These are phyloP conservation scores for Hiodon alosoides DNA, from an alignment of 2,113 vertebrate species.

Conservation along the genomic window DNA sequence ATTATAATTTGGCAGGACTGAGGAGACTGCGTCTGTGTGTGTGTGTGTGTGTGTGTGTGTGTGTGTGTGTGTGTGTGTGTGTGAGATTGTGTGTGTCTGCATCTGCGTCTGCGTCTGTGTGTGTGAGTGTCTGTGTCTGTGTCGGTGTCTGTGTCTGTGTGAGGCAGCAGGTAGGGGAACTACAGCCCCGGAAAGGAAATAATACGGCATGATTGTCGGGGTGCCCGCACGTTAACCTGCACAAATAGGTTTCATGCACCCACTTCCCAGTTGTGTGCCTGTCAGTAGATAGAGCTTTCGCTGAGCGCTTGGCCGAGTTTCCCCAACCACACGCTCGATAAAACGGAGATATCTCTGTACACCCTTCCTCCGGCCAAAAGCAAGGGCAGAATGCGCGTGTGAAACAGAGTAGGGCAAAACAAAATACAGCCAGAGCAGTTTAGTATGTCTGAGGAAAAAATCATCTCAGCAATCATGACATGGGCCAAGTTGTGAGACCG, in stretches of 20 bases:
- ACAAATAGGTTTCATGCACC: slow-evolving; percentile 61
- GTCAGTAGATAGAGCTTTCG: slow-evolving; percentile 6
- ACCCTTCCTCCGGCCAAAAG: slow-evolving; percentile 24
- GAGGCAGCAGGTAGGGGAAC: not conserved
- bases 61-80: too few species aligned
- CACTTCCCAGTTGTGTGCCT: slow-evolving; percentile 31
- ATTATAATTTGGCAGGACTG: slow-evolving; percentile 48
- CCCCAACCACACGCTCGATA: slow-evolving; percentile 20
- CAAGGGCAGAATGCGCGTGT: slow-evolving; percentile 25
- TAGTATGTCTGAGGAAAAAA: too few species aligned
- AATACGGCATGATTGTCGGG: slow-evolving; percentile 49
- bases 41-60: too few species aligned
- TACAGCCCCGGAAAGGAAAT: slow-evolving; percentile 33
- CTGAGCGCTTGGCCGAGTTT: slow-evolving; percentile 20
- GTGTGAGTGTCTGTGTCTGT: too few species aligned
- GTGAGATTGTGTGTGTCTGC: too few species aligned
- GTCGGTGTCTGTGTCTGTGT: not conserved
- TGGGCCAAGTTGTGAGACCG: too few species aligned
- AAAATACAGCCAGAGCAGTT: too few species aligned
- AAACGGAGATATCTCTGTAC: slow-evolving; percentile 27
- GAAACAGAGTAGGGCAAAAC: slow-evolving; percentile 21
- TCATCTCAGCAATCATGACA: too few species aligned
- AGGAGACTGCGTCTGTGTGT: not conserved
- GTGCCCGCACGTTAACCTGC: slow-evolving; percentile 65
- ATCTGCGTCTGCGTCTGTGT: too few species aligned